These are phyloP conservation scores for Amphiprion percula DNA, from an alignment of 2,113 vertebrate genomes.

Conservation along the genomic window DNA sequence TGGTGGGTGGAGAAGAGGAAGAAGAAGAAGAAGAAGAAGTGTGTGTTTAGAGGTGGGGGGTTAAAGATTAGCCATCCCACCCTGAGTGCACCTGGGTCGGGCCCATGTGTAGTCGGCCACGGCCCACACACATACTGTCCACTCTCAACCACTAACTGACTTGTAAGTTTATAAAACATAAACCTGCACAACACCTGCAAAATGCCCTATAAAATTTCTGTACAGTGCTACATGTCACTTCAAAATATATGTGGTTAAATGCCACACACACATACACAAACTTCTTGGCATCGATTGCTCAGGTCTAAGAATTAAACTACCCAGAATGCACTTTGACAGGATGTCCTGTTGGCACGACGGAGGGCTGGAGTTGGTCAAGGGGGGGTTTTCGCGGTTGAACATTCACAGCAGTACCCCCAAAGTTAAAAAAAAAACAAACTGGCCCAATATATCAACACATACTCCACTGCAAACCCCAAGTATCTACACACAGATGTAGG, in stretches of 20 bases:
- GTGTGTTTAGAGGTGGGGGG: conserved; percentile 23
- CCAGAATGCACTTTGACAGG: conserved; percentile 78
- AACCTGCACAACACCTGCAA: conserved; percentile 23
- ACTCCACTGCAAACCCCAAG: conserved; percentile 25
- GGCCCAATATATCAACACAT: conserved; percentile 19
- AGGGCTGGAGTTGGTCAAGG: conserved; percentile 53
- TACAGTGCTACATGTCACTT: conserved; percentile 1
- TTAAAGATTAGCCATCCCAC: conserved; percentile 78
- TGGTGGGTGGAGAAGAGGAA: conserved; percentile 48
- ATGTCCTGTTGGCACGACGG: conserved; percentile 78
- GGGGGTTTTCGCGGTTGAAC: conserved; percentile 74
- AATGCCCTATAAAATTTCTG: conserved; percentile 5
- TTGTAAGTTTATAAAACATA: conserved; percentile 22
- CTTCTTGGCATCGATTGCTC: conserved; percentile 48
- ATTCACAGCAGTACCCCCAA: conserved; percentile 58
- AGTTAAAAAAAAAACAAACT: conserved; percentile 9
- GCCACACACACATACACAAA: conserved; percentile 21
- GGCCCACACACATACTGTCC: conserved; percentile 57
- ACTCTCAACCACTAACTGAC: conserved; percentile 29
- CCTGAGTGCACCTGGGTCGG: conserved; percentile 69
- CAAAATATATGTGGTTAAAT: conserved; percentile 7
- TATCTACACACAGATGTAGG: background rate
- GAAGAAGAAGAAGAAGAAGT: conserved; percentile 1
- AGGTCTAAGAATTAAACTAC: conserved; percentile 68
- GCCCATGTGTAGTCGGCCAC: conserved; percentile 36